A percentile compares a stretch with the other conserved stretches of the same genome.
phyloP scores from a whole-genome alignment of 2,113 vertebrate species.

The Serinus canaria region DNA sequence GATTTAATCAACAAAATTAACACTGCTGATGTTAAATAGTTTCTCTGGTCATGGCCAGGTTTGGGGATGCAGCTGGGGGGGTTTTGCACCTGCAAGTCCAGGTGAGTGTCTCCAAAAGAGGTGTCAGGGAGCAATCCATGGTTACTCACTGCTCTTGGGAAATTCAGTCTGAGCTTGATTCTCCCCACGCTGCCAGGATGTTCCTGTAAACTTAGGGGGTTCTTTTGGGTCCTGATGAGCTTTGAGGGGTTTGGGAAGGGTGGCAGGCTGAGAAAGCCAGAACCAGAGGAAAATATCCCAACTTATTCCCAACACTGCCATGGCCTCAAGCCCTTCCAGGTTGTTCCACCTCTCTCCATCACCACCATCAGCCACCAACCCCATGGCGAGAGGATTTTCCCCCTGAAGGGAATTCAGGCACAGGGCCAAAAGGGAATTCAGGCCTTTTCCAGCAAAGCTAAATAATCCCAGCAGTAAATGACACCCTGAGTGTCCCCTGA shows the following conservation, averaged over 20 bases:
- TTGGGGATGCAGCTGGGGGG: neutral
- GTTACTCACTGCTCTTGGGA: neutral
- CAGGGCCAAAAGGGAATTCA: neutral
- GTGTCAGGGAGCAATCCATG: neutral
- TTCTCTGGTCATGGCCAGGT: neutral
- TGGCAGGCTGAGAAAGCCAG: neutral
- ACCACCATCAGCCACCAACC: neutral
- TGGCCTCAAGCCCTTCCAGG: neutral
- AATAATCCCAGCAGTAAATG: neutral
- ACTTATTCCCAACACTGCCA: fast-evolving
- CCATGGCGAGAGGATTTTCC: fast-evolving
- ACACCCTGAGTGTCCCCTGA: neutral
- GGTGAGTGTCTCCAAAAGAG: neutral
- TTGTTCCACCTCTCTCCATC: neutral
- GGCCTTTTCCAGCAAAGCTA: neutral
- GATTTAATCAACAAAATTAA: neutral
- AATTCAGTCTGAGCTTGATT: fast-evolving
- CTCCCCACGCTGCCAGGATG: neutral
- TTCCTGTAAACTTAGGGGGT: neutral
- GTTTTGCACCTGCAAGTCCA: neutral
- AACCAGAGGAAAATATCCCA: neutral
- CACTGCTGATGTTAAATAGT: neutral
- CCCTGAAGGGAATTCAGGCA: neutral
- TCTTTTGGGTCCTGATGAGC: neutral
- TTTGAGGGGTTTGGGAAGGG: neutral